phyloP scores from a whole-genome alignment of 35 echinoderm and acorn worm genomes.

The Lytechinus variegatus region DNA sequence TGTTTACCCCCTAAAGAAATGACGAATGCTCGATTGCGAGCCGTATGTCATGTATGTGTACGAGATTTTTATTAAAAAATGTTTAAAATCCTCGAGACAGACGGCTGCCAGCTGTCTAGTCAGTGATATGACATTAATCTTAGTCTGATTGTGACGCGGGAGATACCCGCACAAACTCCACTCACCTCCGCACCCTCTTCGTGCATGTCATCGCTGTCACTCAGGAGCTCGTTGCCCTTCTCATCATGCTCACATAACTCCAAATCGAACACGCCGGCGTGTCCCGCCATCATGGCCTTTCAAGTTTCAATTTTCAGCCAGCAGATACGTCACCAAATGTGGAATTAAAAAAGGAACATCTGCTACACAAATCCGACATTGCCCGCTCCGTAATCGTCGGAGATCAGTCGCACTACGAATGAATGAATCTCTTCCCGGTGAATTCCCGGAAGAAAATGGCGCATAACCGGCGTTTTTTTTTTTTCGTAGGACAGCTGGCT shows the following conservation, averaged over 20 bases:
- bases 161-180: neutral
- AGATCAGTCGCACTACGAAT: neutral
- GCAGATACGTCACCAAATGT: conserved; percentile 32
- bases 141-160: too few relatives aligned
- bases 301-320: neutral
- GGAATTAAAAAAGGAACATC: neutral
- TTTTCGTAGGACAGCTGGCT: neutral
- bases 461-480: neutral
- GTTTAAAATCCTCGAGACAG: too few relatives aligned
- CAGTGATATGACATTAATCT: too few relatives aligned
- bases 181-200: conserved; percentile 22
- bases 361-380: conserved; percentile 33
- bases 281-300: conserved; percentile 35
- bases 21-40: too few relatives aligned
- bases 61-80: too few relatives aligned
- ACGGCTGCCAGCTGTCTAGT: too few relatives aligned
- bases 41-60: too few relatives aligned
- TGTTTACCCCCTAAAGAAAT: too few relatives aligned
- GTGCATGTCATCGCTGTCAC: conserved; percentile 22
- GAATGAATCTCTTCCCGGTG: neutral
- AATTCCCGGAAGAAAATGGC: conserved; percentile 44
- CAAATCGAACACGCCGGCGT: conserved; percentile 33
- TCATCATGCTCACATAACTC: conserved; percentile 28
- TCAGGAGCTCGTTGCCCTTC: neutral
- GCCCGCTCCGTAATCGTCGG: neutral